phyloP scores from a whole-genome alignment of 1,140 invertebrate species.

The Neocloeon triangulifer region DNA sequence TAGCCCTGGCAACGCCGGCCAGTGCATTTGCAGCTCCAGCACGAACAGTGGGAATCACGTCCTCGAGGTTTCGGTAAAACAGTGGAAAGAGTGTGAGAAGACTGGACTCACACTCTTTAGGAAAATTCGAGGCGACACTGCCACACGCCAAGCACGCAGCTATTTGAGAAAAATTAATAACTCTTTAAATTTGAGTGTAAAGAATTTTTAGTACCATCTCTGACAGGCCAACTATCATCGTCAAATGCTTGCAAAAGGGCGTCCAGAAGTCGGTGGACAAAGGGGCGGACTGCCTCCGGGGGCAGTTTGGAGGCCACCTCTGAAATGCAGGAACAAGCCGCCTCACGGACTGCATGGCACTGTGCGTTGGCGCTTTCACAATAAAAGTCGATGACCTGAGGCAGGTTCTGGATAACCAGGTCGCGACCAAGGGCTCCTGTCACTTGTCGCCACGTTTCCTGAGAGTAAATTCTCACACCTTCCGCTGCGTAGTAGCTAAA shows the following conservation, averaged over 20 bases:
- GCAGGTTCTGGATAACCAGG: constrained; percentile 26
- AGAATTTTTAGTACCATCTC: constrained; percentile 23
- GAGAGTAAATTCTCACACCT: constrained; percentile 28
- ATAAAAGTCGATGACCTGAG: constrained; percentile 24
- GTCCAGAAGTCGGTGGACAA: constrained; percentile 19
- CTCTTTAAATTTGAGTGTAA: no score
- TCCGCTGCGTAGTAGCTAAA: constrained; percentile 31
- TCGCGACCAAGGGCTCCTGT: constrained; percentile 21
- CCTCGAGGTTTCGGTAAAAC: constrained; percentile 27
- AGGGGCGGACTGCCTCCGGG: constrained; percentile 16
- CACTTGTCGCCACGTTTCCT: constrained; percentile 28
- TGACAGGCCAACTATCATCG: constrained; percentile 33
- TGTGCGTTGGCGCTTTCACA: constrained; percentile 23
- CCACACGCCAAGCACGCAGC: constrained; percentile 33
- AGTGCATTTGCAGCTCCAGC: constrained; percentile 28
- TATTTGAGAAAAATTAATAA: no score
- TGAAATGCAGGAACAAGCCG: constrained; percentile 31
- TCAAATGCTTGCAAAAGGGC: constrained; percentile 24
- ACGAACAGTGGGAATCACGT: constrained; percentile 28
- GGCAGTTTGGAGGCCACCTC: constrained; percentile 28
- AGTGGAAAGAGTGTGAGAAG: constrained; percentile 22
- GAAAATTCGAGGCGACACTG: constrained; percentile 26
- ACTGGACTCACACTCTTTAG: constrained; percentile 19
- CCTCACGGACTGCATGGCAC: constrained; percentile 32
- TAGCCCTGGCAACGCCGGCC: constrained; percentile 23